Base-by-base conservation (phyloP, 35 echinoderm and acorn worm species). In the Holothuria glaberrima region DNA sequence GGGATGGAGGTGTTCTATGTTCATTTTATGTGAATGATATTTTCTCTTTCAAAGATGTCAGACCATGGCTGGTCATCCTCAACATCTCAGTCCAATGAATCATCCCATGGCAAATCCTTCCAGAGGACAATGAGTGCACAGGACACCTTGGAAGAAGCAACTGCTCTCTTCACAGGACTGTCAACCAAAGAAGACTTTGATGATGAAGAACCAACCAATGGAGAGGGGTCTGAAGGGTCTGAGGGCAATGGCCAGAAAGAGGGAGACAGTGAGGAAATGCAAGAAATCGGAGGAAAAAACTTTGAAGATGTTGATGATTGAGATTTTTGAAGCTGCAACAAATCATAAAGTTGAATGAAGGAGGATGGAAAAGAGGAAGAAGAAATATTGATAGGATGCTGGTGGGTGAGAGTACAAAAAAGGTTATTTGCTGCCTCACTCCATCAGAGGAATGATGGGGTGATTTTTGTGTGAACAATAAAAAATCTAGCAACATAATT, bases 101-200 rank as follows among this genome's bases (percentile, higher is more conserved):
- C 95, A 12, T 86, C 92, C 13, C 71, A 88, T 27, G 88, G 95
- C 57, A 94, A 91, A 88, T 84, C 89, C 30, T 98, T 98, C 90
- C 95, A 98, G 83, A 82, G 95, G 45, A 98, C 95, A 28, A 94
- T 98, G 92, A 98, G 95, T 58, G 95, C 95, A 22, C 95, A 98
- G 71, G 95, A 98, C 88, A 98, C 95, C 58, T 67, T 98, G 32
- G 95, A 93, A 18, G 95, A 98, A 62, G 95, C 95, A 44, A 98
- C 95, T 10, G 95, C 95, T 10, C 80, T 98, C 31, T 67, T 98
- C 9, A 90, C 90, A 2, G 92, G 93, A 30, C 90, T 98, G 61
- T 92, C 80, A 56, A 94, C 95, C 30, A 78, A 92, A 21, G 95
- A 98, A n/a, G 91, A 81, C 4, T 50, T 90, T 25, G 86, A 89